These are phyloP conservation scores for Arvicanthis niloticus DNA, from an alignment of 2,113 vertebrate genomes.

Conservation along the genomic window DNA sequence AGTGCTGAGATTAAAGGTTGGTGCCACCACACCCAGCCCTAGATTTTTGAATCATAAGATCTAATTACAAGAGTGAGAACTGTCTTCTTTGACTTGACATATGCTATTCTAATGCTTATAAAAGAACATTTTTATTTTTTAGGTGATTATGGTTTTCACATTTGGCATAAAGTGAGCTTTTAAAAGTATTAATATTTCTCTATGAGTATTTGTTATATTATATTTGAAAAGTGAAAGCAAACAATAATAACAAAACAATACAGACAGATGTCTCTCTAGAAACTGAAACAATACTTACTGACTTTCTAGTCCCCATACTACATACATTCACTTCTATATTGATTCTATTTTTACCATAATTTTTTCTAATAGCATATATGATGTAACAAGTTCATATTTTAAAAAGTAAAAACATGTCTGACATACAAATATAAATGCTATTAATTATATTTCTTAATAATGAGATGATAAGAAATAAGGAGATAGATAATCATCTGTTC, in stretches of 20 bases:
- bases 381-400: conserved; percentile 73
- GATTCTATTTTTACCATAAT: conserved; percentile 32
- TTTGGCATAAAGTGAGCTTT: conserved; percentile 32
- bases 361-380: conserved; percentile 79
- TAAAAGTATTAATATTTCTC: conserved; percentile 25
- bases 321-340: background rate
- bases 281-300: background rate
- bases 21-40: background rate
- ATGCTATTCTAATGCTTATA: conserved; percentile 17
- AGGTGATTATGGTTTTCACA: background rate
- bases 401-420: conserved; percentile 61
- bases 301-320: background rate
- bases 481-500: conserved; percentile 44
- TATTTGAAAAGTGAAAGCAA: conserved; percentile 32
- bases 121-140: conserved; percentile 34
- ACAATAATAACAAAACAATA: conserved; percentile 27
- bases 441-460: conserved; percentile 56
- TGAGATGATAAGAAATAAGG: conserved; percentile 20
- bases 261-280: background rate
- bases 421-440: conserved; percentile 69
- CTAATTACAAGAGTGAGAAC: background rate
- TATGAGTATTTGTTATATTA: conserved; percentile 17
- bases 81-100: background rate
- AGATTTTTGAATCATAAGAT: background rate
- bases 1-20: background rate